A percentile compares a stretch with the other conserved stretches of the same genome.
Conservation (phyloP, 2,888 invertebrate species). For the Pseudanteris insignis region DNA sequence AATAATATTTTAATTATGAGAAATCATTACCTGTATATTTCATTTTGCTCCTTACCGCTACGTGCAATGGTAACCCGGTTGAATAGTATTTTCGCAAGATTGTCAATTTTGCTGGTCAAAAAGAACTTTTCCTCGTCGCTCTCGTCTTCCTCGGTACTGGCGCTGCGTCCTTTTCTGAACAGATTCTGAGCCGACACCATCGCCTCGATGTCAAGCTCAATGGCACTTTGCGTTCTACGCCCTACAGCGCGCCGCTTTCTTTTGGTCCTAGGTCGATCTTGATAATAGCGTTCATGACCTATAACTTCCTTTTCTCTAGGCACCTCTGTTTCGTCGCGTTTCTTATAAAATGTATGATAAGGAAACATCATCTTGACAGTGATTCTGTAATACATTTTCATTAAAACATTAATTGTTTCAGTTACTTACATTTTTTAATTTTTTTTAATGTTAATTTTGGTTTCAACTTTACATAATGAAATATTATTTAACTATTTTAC, state of each 20-base stretch:
- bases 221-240: conserved; percentile 62
- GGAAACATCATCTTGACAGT: conserved; percentile 72
- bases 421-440: too few species aligned
- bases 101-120: conserved; percentile 78
- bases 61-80: conserved; percentile 62
- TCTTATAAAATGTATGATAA: conserved; percentile 75
- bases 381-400: too few species aligned
- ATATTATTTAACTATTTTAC: too few species aligned
- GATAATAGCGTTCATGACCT: conserved; percentile 84
- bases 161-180: conserved; percentile 69
- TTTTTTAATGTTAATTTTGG: too few species aligned
- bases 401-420: too few species aligned
- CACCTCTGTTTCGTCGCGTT: conserved; percentile 68
- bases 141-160: conserved; percentile 72
- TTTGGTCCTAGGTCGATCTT: conserved; percentile 71
- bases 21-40: conserved; percentile 42
- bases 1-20: not conserved
- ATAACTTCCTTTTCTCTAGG: conserved; percentile 72
- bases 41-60: conserved; percentile 56
- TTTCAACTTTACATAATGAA: too few species aligned
- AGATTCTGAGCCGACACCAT: conserved; percentile 57
- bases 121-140: conserved; percentile 70
- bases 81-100: conserved; percentile 79
- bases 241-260: conserved; percentile 59
- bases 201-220: conserved; percentile 61